phyloP scores from a whole-genome alignment of 2,888 invertebrate genomes.

The Theristus sp. region DNA sequence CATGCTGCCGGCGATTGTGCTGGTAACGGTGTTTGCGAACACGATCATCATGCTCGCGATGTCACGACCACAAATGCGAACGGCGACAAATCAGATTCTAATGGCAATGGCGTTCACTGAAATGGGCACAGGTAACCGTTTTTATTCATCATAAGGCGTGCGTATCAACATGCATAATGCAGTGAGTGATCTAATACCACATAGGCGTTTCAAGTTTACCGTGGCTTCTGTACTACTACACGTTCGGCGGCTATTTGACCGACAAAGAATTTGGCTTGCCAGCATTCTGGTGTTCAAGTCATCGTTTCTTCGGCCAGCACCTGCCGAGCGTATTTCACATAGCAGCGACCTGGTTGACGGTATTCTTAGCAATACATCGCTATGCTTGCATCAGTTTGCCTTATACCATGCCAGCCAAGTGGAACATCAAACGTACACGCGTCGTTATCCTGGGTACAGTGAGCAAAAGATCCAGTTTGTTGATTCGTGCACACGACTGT shows the following conservation, averaged over 20 bases:
- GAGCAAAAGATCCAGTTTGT: too few species aligned
- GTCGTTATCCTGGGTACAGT: not conserved
- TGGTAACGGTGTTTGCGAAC: not conserved
- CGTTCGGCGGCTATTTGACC: slow-evolving; percentile 15
- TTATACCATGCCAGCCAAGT: not conserved
- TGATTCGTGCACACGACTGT: too few species aligned
- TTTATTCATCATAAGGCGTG: too few species aligned
- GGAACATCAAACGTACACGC: not conserved
- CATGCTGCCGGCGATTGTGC: not conserved
- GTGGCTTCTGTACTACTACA: slow-evolving; percentile 27
- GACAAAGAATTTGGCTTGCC: not conserved
- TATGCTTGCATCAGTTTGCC: not conserved
- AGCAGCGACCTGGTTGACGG: slow-evolving; percentile 76
- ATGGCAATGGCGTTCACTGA: slow-evolving; percentile 23
- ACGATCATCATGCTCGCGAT: slow-evolving; percentile 20
- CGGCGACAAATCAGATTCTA: slow-evolving; percentile 23
- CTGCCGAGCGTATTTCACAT: slow-evolving; percentile 75
- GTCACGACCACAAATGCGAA: slow-evolving; percentile 19
- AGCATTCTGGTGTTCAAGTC: not conserved
- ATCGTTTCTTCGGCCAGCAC: not conserved
- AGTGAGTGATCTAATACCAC: too few species aligned
- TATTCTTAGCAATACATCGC: not conserved
- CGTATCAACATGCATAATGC: too few species aligned
- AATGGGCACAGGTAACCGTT: slow-evolving; percentile 13
- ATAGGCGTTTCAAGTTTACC: slow-evolving; percentile 21